Evolutionary conservation across 2,113 vertebrate genomes (phyloP).

Genomic region (Pelmatolapia mariae): DNA sequence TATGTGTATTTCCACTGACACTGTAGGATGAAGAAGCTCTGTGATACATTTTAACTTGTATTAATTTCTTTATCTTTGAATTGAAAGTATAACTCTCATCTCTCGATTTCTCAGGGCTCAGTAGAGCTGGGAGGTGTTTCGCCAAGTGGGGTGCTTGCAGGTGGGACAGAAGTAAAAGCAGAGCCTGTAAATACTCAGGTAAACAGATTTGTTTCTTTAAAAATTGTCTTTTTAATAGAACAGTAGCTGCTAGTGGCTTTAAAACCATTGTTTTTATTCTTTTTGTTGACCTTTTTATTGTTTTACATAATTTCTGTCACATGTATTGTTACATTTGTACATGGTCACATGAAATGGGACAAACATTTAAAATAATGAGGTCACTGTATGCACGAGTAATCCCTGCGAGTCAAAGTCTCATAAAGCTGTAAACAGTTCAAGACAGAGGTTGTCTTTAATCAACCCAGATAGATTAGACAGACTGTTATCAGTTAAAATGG

Average conservation of each 20-base stretch:
- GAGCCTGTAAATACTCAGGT: slow-evolving; percentile 69
- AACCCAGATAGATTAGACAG: neutral
- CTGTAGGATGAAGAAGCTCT: neutral
- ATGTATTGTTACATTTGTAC: neutral
- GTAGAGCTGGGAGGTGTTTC: slow-evolving; percentile 83
- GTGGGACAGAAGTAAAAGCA: slow-evolving; percentile 74
- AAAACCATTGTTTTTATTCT: neutral
- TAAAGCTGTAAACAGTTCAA: neutral
- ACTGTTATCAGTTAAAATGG: neutral
- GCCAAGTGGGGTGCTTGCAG: slow-evolving; percentile 54
- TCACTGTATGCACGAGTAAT: neutral
- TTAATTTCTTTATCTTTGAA: neutral
- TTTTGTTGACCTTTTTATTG: rapidly evolving
- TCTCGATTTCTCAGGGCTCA: slow-evolving; percentile 74
- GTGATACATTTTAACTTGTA: neutral
- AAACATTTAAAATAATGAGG: neutral
- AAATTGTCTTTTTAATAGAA: rapidly evolving
- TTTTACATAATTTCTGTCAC: neutral
- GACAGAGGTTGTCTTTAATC: neutral
- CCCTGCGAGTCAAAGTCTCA: neutral
- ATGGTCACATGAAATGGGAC: neutral
- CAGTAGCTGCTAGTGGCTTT: neutral
- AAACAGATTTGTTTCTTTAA: neutral
- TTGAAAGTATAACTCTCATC: neutral
- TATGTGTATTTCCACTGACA: neutral